These are phyloP conservation scores for Pavo muticus DNA, from an alignment of 2,113 vertebrate genomes.

Conservation along the genomic window DNA sequence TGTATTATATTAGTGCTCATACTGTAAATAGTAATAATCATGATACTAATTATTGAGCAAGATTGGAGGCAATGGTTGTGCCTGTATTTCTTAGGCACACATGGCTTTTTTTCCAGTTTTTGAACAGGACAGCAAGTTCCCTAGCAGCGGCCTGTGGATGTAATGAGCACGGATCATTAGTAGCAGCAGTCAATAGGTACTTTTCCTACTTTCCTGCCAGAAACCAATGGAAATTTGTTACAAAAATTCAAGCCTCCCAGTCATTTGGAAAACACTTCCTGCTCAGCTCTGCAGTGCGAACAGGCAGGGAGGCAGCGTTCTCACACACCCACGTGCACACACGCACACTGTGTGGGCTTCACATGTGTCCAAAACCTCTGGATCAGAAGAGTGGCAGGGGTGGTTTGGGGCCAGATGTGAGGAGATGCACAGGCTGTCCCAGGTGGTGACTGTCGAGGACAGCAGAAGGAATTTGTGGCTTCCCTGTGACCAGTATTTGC, in stretches of 20 bases:
- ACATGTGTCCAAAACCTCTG: background rate
- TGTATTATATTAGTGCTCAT: background rate
- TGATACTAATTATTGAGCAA: conserved; percentile 3
- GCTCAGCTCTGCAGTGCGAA: background rate
- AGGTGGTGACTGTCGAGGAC: background rate
- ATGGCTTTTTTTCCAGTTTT: background rate
- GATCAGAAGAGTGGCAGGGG: background rate
- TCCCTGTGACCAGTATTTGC: background rate
- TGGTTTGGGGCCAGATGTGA: background rate
- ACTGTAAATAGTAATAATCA: background rate
- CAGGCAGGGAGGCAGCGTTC: background rate
- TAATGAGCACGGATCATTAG: background rate
- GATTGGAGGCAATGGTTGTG: background rate
- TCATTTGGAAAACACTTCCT: background rate
- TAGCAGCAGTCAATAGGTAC: background rate
- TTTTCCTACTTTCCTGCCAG: conserved; percentile 39
- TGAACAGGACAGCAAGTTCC: conserved; percentile 28
- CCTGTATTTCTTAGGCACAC: background rate
- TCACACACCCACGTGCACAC: rapidly evolving
- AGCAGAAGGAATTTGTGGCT: background rate
- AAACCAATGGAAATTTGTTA: background rate
- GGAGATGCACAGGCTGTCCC: background rate
- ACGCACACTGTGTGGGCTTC: background rate
- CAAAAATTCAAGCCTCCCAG: background rate
- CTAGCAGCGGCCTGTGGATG: background rate